phyloP scores from a whole-genome alignment of 2,797 vertebrate species.

The Syndactyla subalaris region DNA sequence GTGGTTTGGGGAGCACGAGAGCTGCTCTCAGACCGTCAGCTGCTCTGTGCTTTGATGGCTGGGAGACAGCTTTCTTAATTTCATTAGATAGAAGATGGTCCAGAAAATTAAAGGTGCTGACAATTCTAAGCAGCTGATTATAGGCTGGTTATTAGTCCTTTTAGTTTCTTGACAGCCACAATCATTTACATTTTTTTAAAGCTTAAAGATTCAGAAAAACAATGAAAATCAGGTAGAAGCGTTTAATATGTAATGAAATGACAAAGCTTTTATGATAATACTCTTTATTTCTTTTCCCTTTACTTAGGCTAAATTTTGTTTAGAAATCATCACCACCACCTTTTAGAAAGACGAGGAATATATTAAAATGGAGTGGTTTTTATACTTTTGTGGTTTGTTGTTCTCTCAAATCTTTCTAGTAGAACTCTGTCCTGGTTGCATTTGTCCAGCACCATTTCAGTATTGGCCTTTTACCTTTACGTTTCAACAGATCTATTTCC shows the following conservation, averaged over 20 bases:
- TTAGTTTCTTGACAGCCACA: not conserved
- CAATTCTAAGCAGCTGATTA: conserved; percentile 9
- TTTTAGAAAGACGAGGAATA: not conserved
- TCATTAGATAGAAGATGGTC: conserved; percentile 20
- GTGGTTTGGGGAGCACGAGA: not conserved
- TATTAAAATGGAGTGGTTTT: not conserved
- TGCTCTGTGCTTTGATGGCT: not conserved
- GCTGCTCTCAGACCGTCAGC: not conserved
- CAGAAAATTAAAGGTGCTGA: conserved; percentile 42
- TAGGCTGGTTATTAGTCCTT: not conserved
- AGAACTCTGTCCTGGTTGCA: not conserved
- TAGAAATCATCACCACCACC: not conserved
- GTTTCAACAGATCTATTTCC: not conserved
- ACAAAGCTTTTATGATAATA: not conserved
- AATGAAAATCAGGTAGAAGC: not conserved
- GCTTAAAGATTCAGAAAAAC: not conserved
- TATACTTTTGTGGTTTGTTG: not conserved
- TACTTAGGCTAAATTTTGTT: not conserved
- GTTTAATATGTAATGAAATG: not conserved
- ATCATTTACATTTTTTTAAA: not conserved
- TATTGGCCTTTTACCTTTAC: not conserved
- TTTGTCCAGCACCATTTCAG: not conserved
- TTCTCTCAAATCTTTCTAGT: not conserved
- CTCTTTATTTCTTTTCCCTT: not conserved
- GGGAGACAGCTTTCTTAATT: conserved; percentile 44